Base-by-base conservation (phyloP, 2,888 invertebrate genomes). In the Pomacea canaliculata region DNA sequence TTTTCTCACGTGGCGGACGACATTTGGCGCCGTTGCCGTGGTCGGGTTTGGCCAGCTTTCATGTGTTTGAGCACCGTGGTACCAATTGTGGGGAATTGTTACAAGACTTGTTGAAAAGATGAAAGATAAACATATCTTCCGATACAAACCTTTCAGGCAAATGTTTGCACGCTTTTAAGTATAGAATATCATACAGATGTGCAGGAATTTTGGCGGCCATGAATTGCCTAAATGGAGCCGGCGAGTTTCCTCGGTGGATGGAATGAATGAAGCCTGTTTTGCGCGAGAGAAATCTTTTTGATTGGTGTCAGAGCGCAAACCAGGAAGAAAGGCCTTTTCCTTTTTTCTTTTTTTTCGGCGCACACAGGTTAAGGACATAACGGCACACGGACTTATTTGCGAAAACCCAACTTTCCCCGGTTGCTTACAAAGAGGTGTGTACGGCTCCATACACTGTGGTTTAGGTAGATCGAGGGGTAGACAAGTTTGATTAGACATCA, bases 131-230 rank as follows among this genome's bases (percentile, higher is more conserved):
- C 75, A 75, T 51, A 75, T 71, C 71, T 63, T 56, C 37, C 49
- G 71, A 63, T 60, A 46, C 60, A 75, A 75, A 78, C 72, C 78
- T 74, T 78, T 78, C 78, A 75, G 67, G 71, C 78, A 75, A 78
- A 75, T 78, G 78, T 75, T 78, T 72, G 78, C 68, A 71, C 71
- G 78, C 75, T 78, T 78, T 78, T 78, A 78, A 75, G 71, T 69
- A 74, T 71, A 68, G 71, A 71, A 75, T 78, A 60, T 68, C 73
- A 68, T 68, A 73, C 73, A 73, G 73, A 56, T 73, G 73, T 19
- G 68, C 68, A 60, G 68, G 67, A 48, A 60, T 68, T 19, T 16
- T 8, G 59, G 48, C 60, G 59, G 37, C 48, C 67, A 23, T 66
- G 68, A n/a, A 19, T 48, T 27, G 46, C 46, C 68, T 68, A 63